Evolutionary conservation across 1,140 invertebrate genomes (phyloP).

Genomic region (Muscidifurax raptorellus): DNA sequence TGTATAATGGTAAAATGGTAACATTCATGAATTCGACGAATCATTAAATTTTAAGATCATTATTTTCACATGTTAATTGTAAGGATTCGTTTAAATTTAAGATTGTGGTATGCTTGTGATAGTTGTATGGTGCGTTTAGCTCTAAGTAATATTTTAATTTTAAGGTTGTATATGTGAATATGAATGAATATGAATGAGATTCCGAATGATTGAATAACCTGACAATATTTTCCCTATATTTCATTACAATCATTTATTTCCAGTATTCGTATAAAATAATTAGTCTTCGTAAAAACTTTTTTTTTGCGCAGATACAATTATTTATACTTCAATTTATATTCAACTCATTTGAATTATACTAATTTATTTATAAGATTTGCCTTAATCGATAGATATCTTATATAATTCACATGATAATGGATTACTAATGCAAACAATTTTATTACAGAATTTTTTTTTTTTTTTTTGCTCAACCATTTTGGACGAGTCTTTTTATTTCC

Average conservation of each 20-base stretch:
- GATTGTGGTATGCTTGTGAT: constrained; percentile 32
- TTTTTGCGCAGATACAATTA: neutral
- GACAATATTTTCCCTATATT: neutral
- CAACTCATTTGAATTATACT: constrained; percentile 19
- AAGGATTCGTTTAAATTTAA: constrained; percentile 15
- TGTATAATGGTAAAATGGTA: constrained; percentile 29
- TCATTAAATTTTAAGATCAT: neutral
- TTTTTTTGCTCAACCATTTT: constrained; percentile 5
- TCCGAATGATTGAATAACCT: neutral
- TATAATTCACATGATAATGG: neutral
- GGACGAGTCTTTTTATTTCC: constrained; percentile 21
- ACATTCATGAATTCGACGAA: neutral
- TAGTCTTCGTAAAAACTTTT: constrained; percentile 23
- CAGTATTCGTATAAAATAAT: constrained; percentile 29
- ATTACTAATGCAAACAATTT: constrained; percentile 13
- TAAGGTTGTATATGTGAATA: constrained; percentile 3
- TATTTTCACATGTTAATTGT: constrained; percentile 12
- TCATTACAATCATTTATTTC: neutral
- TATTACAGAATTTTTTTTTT: constrained; percentile 15
- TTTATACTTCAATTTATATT: neutral
- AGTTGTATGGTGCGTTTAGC: neutral
- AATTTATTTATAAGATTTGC: neutral
- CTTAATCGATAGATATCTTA: neutral
- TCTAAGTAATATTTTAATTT: constrained; percentile 14
- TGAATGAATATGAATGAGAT: constrained; percentile 12